A percentile compares a stretch with the other conserved stretches of the same genome.
Evolutionary conservation across 2,797 vertebrate genomes (phyloP).

Genomic region (Salarias fasciatus): DNA sequence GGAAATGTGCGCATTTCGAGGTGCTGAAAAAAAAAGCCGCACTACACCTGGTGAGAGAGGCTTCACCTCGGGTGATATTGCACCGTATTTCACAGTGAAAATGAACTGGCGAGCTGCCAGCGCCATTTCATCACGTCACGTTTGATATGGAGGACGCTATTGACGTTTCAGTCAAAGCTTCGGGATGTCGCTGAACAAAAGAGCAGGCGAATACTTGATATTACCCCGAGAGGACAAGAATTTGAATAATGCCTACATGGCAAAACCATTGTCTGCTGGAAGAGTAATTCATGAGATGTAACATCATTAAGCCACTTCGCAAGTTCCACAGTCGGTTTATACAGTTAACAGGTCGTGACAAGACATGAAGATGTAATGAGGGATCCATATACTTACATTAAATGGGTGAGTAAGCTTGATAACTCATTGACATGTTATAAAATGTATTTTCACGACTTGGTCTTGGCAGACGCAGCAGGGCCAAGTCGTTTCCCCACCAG

Average conservation of each 20-base stretch:
- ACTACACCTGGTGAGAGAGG: constrained; percentile 39
- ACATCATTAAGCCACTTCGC: constrained; percentile 1
- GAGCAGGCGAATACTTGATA: neutral
- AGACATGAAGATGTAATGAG: constrained; percentile 27
- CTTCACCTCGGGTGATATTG: constrained; percentile 35
- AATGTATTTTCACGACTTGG: constrained; percentile 29
- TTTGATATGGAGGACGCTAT: constrained; percentile 32
- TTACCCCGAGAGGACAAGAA: constrained; percentile 4
- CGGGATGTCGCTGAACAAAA: constrained; percentile 6
- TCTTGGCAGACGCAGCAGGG: constrained; percentile 16
- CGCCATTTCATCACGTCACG: constrained; percentile 27
- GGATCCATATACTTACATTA: constrained; percentile 15
- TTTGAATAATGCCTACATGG: neutral
- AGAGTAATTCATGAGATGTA: constrained; percentile 19
- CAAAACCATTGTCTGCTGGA: constrained; percentile 6
- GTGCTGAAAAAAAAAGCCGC: constrained; percentile 12
- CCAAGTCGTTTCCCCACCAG: constrained; percentile 19
- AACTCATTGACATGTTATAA: constrained; percentile 19
- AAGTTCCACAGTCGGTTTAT: constrained; percentile 11
- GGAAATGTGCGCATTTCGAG: constrained; percentile 30
- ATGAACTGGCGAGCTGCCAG: constrained; percentile 55
- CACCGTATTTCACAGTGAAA: constrained; percentile 30
- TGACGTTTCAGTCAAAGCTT: constrained; percentile 43
- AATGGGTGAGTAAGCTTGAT: constrained; percentile 29
- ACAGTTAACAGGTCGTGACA: constrained; percentile 24